phyloP scores from a whole-genome alignment of 1,140 invertebrate species.

The Hyles vespertilio region DNA sequence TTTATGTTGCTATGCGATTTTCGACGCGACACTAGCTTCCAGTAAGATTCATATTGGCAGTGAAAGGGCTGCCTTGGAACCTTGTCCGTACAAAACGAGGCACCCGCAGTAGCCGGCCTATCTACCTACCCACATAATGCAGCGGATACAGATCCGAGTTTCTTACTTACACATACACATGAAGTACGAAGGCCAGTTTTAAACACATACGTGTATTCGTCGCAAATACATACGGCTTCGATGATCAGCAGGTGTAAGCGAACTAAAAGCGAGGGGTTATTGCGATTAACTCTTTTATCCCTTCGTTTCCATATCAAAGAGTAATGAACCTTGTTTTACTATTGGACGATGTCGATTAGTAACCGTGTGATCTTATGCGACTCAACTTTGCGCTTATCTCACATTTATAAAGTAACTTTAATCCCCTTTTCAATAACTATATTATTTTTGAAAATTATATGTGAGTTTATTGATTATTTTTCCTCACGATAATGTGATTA shows the following conservation, averaged over 20 bases:
- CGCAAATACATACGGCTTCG: constrained; percentile 71
- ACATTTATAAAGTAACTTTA: neutral
- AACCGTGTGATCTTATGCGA: constrained; percentile 65
- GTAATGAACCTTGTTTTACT: constrained; percentile 74
- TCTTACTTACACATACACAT: constrained; percentile 70
- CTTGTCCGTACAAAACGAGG: constrained; percentile 62
- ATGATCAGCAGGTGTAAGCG: constrained; percentile 74
- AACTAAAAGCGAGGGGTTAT: constrained; percentile 71
- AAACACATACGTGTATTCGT: constrained; percentile 55
- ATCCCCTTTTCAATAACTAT: neutral
- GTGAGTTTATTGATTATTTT: too few species aligned
- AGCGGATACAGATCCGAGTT: constrained; percentile 72
- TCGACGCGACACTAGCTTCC: constrained; percentile 44
- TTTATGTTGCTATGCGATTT: constrained; percentile 42
- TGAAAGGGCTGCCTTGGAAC: constrained; percentile 60
- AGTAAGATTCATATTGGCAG: constrained; percentile 69
- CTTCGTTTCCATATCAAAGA: constrained; percentile 75
- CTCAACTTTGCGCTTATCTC: neutral
- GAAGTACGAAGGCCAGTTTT: constrained; percentile 69
- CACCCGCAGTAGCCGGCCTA: constrained; percentile 70
- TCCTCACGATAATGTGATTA: too few species aligned
- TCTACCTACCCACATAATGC: constrained; percentile 72
- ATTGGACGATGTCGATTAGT: constrained; percentile 67
- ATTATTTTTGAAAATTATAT: neutral
- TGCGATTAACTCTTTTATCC: constrained; percentile 75